These are phyloP conservation scores for Tachystola acroxantha DNA, from an alignment of 2,888 invertebrate species.

Conservation along the genomic window DNA sequence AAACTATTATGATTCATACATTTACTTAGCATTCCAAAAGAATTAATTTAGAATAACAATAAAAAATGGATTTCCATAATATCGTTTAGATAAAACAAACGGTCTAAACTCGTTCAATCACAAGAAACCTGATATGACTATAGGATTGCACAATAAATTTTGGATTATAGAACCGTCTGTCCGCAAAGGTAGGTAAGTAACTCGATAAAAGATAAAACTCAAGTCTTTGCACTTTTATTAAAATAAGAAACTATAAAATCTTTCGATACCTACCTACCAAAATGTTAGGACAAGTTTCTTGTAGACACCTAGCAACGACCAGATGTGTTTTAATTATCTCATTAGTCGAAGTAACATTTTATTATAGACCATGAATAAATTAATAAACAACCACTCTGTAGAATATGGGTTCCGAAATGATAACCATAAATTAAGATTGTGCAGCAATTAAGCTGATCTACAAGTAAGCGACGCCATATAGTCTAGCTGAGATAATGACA, in stretches of 20 bases:
- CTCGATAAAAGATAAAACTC: too few relatives aligned
- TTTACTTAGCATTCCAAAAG: conserved; percentile 37
- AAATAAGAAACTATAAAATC: too few relatives aligned
- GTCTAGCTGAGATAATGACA: conserved; percentile 44
- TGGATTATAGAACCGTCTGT: background rate
- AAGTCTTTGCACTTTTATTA: too few relatives aligned
- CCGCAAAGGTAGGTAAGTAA: background rate
- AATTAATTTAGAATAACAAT: conserved; percentile 16
- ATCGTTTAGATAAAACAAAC: conserved; percentile 28
- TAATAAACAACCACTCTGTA: conserved; percentile 26
- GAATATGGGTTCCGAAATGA: conserved; percentile 29
- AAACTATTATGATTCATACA: conserved; percentile 41
- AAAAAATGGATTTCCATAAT: conserved; percentile 34
- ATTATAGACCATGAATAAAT: conserved; percentile 31
- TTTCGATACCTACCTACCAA: background rate
- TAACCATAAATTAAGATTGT: conserved; percentile 33
- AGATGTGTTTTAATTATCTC: conserved; percentile 14
- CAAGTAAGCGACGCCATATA: conserved; percentile 38
- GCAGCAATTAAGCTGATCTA: conserved; percentile 19
- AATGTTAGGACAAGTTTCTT: background rate
- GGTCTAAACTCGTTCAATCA: conserved; percentile 22
- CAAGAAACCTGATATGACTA: conserved; percentile 10
- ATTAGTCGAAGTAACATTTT: conserved; percentile 19
- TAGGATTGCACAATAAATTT: conserved; percentile 5
- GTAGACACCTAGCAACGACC: conserved; percentile 6